phyloP scores from a whole-genome alignment of 2,113 vertebrate genomes.

The Steatornis caripensis region DNA sequence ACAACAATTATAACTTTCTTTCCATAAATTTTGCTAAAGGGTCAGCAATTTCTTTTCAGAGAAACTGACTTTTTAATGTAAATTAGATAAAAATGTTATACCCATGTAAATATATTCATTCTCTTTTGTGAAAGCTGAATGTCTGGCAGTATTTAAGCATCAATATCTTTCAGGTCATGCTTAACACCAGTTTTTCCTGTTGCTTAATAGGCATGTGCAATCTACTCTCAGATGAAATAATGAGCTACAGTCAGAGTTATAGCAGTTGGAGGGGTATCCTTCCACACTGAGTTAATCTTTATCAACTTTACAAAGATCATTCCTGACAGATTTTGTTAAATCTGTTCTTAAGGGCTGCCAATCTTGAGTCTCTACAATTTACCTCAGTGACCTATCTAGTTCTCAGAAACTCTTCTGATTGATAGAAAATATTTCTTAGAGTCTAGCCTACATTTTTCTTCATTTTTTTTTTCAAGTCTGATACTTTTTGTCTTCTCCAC shows the following conservation, averaged over 20 bases:
- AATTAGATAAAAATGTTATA: not conserved
- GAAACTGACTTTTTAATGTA: not conserved
- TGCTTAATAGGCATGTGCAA: conserved; percentile 46
- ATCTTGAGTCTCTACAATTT: not conserved
- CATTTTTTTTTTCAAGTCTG: not conserved
- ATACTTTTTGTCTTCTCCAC: not conserved
- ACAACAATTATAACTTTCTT: not conserved
- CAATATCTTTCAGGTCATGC: conserved; percentile 24
- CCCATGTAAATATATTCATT: not conserved
- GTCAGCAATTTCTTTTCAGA: not conserved
- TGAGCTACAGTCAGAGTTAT: not conserved
- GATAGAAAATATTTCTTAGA: not conserved
- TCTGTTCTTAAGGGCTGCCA: not conserved
- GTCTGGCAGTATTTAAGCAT: conserved; percentile 11
- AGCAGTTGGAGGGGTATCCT: not conserved
- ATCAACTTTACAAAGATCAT: not conserved
- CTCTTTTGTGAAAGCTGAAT: conserved; percentile 17
- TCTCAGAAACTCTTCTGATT: not conserved
- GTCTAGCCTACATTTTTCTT: not conserved
- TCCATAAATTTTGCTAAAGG: not conserved
- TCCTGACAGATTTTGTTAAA: conserved; percentile 12
- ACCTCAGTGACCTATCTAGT: not conserved
- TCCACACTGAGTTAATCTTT: conserved; percentile 1
- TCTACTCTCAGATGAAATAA: conserved; percentile 46
- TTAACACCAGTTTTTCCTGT: conserved; percentile 28